phyloP scores from a whole-genome alignment of 2,888 invertebrate species.

The Microplitis deprimator region DNA sequence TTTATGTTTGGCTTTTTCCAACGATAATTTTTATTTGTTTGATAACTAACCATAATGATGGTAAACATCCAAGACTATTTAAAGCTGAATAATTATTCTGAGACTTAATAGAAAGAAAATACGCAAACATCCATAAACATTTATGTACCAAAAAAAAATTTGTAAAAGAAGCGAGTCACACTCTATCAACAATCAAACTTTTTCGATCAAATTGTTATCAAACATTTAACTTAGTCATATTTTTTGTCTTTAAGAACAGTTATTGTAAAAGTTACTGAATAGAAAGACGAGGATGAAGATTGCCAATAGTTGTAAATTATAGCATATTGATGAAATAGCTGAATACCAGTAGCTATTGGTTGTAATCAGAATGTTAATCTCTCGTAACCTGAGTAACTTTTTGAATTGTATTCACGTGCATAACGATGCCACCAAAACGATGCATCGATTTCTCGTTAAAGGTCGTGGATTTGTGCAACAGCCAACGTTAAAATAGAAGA shows the following conservation, averaged over 20 bases:
- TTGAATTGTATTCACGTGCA: background rate
- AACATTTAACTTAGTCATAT: too few species aligned
- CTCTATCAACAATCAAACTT: too few species aligned
- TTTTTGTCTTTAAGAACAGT: too few species aligned
- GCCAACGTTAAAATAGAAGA: background rate
- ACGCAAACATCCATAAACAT: too few species aligned
- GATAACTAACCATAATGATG: background rate
- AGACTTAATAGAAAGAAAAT: too few species aligned
- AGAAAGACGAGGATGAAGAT: background rate
- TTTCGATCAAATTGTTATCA: too few species aligned
- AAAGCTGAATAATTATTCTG: background rate
- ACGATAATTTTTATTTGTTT: background rate
- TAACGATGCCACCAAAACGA: constrained; percentile 20
- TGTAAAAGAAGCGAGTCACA: too few species aligned
- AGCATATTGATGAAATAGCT: background rate
- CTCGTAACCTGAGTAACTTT: background rate
- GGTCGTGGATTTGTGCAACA: constrained; percentile 28
- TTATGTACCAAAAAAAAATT: too few species aligned
- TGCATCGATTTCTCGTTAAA: constrained; percentile 48
- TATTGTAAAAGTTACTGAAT: too few species aligned
- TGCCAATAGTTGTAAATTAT: too few species aligned
- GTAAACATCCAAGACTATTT: background rate
- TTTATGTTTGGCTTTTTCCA: background rate
- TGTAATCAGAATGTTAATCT: constrained; percentile 10
- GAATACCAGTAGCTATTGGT: background rate